Percentiles rank a stretch among this genome's conserved stretches.
These are phyloP conservation scores for western clawed frog (Xenopus tropicalis) DNA, from an alignment of 2,113 vertebrate species.

Conservation along the genomic window UCB_Xtro_10.0 CM004446.2:95690001-95690500, in stretches of 20 bases:
- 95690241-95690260: not conserved
- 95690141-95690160: not conserved
- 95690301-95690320: not conserved
- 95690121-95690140: not conserved
- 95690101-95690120: no score
- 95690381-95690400: not conserved
- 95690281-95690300: not conserved
- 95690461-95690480: slow-evolving; percentile 14
- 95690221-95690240: not conserved
- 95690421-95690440: not conserved
- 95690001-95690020: no score
- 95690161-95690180: not conserved
- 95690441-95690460: not conserved
- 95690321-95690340: not conserved
- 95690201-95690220: not conserved
- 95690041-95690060: no score
- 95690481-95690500: slow-evolving; percentile 27
- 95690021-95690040: no score
- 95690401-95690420: not conserved
- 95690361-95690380: not conserved
- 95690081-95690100: no score
- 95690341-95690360: not conserved
- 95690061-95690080: no score
- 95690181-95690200: not conserved
- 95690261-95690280: not conserved